Base-by-base conservation (phyloP, 2,113 vertebrate genomes). In the Lepisosteus osseus region DNA sequence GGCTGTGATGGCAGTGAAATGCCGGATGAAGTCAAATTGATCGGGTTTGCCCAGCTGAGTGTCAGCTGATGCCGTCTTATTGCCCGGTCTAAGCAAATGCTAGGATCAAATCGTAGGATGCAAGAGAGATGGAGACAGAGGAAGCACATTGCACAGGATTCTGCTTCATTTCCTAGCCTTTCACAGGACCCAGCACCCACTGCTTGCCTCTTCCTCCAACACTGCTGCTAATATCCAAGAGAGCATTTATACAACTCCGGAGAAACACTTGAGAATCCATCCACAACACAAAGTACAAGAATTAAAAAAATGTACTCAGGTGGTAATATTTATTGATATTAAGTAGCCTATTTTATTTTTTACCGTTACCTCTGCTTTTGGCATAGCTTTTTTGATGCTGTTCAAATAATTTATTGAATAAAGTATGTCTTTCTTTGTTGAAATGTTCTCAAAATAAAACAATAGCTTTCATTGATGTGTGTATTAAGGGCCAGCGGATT, bases 1-100 rank as follows among this genome's bases (percentile, higher is more conserved):
- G 88, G 94, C 87, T 98, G 95, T 12, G 96, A 98, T 68, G 94
- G 94, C 77, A 86, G 91, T 0, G 97, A 99, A 90, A 96, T 95
- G 80, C 97, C 95, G 0, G 97, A 99, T 54, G 97, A 98, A 89
- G 94, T 98, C 88, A 99, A 99, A 91, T 87, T 99, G 92, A 98
- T 99, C 69, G 96, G 97, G 84, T 99, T 98, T 86, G 97, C 96
- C 68, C 97, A 99, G 89, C 84, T 99, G 78, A 99, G 97, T 78
- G 88, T 99, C 87, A 96, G 94, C 93, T 99, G 96, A 98, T 95
- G 80, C 67, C 69, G 80, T 71, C 77, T 73, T 76, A 66, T 87
- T 80, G 71, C 79, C 71, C 43, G 80, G 83, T 80, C 80, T 83
- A 72, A 85, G 88, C 83, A 72, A 92, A 88, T 86, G 85, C 86